Percentiles rank a stretch among this genome's conserved stretches.
phyloP scores from a whole-genome alignment of 2,113 vertebrate genomes.

The Ardeotis arabs region DNA sequence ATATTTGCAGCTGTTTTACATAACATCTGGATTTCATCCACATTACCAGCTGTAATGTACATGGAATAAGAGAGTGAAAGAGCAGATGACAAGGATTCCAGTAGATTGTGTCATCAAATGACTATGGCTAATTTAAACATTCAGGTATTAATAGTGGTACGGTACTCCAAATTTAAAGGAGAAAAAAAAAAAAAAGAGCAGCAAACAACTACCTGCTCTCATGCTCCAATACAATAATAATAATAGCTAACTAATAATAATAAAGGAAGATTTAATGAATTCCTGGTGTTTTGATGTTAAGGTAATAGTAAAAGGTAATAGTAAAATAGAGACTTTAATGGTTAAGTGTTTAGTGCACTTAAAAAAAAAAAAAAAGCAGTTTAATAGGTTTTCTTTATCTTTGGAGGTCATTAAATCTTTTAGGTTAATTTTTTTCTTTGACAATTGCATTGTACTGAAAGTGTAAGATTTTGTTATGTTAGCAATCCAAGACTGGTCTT shows the following conservation, averaged over 20 bases:
- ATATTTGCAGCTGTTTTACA: slow-evolving; percentile 64
- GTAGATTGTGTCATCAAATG: slow-evolving; percentile 45
- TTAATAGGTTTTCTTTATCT: background rate
- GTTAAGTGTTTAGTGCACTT: background rate
- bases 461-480: slow-evolving; percentile 12
- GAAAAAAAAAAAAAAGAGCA: too few relatives aligned
- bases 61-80: slow-evolving; percentile 41
- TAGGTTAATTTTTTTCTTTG: background rate
- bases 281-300: background rate
- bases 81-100: slow-evolving; percentile 45
- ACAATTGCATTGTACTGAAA: background rate
- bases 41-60: slow-evolving; percentile 47
- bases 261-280: background rate
- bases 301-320: background rate
- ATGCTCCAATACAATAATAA: background rate
- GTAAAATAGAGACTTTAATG: background rate
- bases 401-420: background rate
- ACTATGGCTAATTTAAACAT: slow-evolving; percentile 31
- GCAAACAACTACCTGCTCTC: background rate
- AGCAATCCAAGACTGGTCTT: background rate
- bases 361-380: background rate
- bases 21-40: slow-evolving; percentile 65
- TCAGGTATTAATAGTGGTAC: background rate
- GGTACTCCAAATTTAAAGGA: background rate
- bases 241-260: background rate